Base-by-base conservation (phyloP, 1,140 invertebrate species). In the Microplitis demolitor region DNA sequence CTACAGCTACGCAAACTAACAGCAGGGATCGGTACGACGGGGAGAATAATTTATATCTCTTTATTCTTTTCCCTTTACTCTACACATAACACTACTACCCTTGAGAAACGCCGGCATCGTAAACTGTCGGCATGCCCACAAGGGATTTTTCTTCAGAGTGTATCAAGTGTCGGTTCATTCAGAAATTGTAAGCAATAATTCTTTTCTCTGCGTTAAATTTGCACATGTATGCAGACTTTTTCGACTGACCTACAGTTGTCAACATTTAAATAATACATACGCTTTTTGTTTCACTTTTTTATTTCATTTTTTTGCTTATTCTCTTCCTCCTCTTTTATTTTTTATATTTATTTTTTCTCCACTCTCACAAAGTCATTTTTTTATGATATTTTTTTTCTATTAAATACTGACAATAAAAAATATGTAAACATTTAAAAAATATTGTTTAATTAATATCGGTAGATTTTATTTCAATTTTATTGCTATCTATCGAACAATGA, bases 41-140 rank as follows among this genome's bases (percentile, higher is more conserved):
- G 67, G 62, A 64, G 73, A 71, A 74, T 71, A 72, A 71, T 68
- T 69, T 74, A 69, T 74, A 69, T 72, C 66, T 70, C 56, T 67
- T 60, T 71, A 50, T 72, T 70, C 31, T 58, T 69, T 45, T 64
- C 14, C 34, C 53, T 14, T 39, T 24, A 60, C 16, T 39, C 16
- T 45, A 51, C 24, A 62, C 39, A 6, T 9, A 6, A 45, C 50
- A 53, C 69, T 50, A 56, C 24, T 53, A 66, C 63, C 31, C 63
- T 31, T 53, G 24, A 58, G 56, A 58, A 58, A 58, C 56, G 56
- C 14, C 56, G 56, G 24, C 56, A 24, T 58, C 56, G 6, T 31
- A 58, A 58, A 58, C 14, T 58, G 56, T 58, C 16, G 56, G 56
- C 24, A 58, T 58, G 56, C 56, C 56, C 24, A 58, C 14, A 58